Conservation (phyloP, 2,113 vertebrate genomes). For the Zingel zingel region DNA sequence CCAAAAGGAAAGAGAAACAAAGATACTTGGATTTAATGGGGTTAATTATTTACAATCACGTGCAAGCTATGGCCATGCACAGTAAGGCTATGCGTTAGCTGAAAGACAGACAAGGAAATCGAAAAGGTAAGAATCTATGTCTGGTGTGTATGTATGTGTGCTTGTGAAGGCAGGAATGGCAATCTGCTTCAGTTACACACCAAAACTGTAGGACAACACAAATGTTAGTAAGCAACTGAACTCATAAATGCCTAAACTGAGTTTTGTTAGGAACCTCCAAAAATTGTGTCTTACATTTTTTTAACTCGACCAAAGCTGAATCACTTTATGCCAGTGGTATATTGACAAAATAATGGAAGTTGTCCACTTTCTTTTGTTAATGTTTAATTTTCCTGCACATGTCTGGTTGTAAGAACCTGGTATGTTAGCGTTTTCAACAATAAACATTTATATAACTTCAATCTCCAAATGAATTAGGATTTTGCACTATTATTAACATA, state of each 20-base stretch:
- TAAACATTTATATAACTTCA: neutral
- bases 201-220: neutral
- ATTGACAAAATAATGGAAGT: neutral
- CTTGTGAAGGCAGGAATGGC: neutral
- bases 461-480: too few species aligned
- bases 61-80: conserved; percentile 68
- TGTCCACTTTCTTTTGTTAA: neutral
- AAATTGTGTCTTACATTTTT: neutral
- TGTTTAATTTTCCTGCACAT: neutral
- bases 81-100: conserved; percentile 6
- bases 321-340: neutral
- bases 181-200: neutral
- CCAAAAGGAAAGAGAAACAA: conserved; percentile 15
- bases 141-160: neutral
- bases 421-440: neutral
- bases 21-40: neutral
- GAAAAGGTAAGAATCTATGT: neutral
- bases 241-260: neutral
- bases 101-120: conserved; percentile 6
- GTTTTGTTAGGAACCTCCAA: too few species aligned
- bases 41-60: conserved; percentile 43
- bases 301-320: neutral
- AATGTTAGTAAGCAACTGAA: neutral
- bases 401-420: neutral
- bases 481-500: too few species aligned